Conservation (phyloP, 2,888 invertebrate species). For the Cartodere bifasciata region DNA sequence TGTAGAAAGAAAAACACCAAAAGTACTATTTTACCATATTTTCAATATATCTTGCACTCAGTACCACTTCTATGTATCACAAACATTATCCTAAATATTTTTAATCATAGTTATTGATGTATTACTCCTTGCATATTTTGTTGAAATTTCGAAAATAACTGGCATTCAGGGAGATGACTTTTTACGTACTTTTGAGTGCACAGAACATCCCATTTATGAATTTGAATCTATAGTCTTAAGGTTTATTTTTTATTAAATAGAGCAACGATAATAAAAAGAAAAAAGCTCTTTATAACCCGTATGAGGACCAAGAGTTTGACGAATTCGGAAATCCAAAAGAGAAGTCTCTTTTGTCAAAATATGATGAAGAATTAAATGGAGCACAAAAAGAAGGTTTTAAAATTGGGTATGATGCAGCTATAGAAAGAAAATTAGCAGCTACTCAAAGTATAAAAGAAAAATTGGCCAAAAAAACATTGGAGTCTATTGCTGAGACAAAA, state of each 20-base stretch:
- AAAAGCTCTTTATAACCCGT: slow-evolving; percentile 75
- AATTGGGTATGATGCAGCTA: slow-evolving; percentile 54
- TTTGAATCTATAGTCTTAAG: too few species aligned
- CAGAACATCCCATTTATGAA: too few species aligned
- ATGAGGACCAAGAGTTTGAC: slow-evolving; percentile 67
- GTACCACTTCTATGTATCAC: too few species aligned
- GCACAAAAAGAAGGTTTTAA: slow-evolving; percentile 57
- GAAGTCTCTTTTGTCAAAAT: slow-evolving; percentile 71
- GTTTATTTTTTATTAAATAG: slow-evolving; percentile 35
- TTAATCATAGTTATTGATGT: too few species aligned
- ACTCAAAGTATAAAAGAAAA: slow-evolving; percentile 43
- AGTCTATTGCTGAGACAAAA: slow-evolving; percentile 56
- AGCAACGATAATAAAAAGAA: slow-evolving; percentile 75
- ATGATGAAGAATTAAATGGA: slow-evolving; percentile 86
- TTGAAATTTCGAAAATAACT: too few species aligned
- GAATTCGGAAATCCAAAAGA: slow-evolving; percentile 50
- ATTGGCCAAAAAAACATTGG: slow-evolving; percentile 53
- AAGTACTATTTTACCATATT: too few species aligned
- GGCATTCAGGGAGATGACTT: too few species aligned
- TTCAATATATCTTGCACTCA: too few species aligned
- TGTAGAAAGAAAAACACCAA: too few species aligned
- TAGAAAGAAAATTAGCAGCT: slow-evolving; percentile 39
- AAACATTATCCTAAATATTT: too few species aligned
- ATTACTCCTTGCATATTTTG: too few species aligned
- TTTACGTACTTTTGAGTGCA: too few species aligned